These are phyloP conservation scores for Riptortus pedestris DNA, from an alignment of 1,140 invertebrate genomes.

Conservation along the genomic window DNA sequence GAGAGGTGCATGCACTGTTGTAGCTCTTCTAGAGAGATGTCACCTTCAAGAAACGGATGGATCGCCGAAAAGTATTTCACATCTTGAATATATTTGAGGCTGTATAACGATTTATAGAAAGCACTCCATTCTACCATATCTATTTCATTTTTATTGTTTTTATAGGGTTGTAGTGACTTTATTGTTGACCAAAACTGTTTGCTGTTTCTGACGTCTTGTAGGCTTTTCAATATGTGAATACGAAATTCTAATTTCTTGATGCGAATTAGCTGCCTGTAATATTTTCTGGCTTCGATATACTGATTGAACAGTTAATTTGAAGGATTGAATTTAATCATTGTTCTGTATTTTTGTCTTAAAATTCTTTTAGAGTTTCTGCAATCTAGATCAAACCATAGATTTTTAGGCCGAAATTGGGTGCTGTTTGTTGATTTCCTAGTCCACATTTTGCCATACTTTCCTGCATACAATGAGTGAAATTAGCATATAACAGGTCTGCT, in stretches of 20 bases:
- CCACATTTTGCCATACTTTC: background rate
- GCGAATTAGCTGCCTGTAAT: background rate
- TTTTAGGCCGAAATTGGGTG: background rate
- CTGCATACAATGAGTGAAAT: no score
- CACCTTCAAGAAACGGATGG: no score
- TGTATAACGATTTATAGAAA: background rate
- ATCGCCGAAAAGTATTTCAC: background rate
- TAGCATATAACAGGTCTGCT: background rate
- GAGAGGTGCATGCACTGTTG: no score
- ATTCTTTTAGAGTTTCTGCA: background rate
- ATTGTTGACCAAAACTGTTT: background rate
- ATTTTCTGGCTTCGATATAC: background rate
- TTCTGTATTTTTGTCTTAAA: background rate
- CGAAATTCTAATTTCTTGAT: background rate
- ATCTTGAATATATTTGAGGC: background rate
- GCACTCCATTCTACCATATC: background rate
- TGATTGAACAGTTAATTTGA: background rate
- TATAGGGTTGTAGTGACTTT: no score
- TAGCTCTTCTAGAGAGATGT: no score
- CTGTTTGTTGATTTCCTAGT: background rate
- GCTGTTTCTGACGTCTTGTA: background rate
- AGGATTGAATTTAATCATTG: background rate
- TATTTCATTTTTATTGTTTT: background rate
- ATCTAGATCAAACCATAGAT: background rate
- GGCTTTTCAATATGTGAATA: background rate